Evolutionary conservation across 2,797 vertebrate species (phyloP), one percentile per base, ranked within the genome.

Genomic region (Poeciliopsis turneri): DNA sequence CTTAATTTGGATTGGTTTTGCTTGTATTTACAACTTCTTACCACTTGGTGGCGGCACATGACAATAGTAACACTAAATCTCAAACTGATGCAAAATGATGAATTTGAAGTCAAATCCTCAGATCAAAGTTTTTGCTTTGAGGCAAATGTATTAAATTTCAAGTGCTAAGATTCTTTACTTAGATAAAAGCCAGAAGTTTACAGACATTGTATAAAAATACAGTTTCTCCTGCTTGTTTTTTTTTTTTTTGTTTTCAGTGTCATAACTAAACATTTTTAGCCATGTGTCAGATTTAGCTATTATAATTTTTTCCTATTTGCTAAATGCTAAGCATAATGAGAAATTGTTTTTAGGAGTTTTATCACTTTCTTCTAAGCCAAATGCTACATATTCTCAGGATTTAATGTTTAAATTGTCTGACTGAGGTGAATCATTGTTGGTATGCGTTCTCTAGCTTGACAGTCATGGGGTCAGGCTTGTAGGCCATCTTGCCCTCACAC

Each of bases 21-120:
- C 30, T 39, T 89, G 91, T 72, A 78, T 76, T 87, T 84, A 84
- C 82, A 51, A 36, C 2, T 12, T 0, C 72, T 78, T 39, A 57
- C 90, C 93, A 86, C 90, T 80, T 5, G 45, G 85, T 33, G 90
- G 91, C 1, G 78, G 66, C 72, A 85, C 69, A 91, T 28, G 0
- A 75, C 75, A 85, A 74, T 39, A 46, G 16, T 2, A 72, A 66
- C 36, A 13, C 0, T n/a, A 1, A 10, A 28, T 2, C 12, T n/a
- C 11, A 69, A 18, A 15, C 36, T 66, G 64, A 11, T 36, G 28
- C 57, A 30, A 61, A 61, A 61, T 18, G 0, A 15, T 61, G 2
- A 61, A 7, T 66, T 39, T 66, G 33, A 66, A 39, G 33, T 20
- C 18, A 36, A 39, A 33, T 33, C 28, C 57, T 23, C 33, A 20